These are phyloP conservation scores for Charadrius vociferus DNA, from an alignment of 2,113 vertebrate species.

Conservation along the genomic window DNA sequence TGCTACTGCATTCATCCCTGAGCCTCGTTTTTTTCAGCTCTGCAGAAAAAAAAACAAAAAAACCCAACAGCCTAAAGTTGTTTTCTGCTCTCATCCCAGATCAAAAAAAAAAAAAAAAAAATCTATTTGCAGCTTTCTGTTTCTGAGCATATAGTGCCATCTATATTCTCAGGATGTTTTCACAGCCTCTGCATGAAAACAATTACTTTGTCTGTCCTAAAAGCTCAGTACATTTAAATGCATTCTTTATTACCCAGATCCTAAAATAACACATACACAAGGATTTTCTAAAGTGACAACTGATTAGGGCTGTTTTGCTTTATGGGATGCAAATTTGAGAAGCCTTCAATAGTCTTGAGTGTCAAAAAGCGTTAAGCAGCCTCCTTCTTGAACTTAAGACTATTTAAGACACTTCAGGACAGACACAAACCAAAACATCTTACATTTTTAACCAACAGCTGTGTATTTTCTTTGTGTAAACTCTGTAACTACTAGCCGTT, in stretches of 20 bases:
- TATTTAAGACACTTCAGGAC: not conserved
- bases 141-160: slow-evolving; percentile 27
- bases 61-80: not conserved
- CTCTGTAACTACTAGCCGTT: not conserved
- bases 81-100: not conserved
- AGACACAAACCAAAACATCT: not conserved
- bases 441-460: not conserved
- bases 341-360: not conserved
- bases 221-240: not conserved
- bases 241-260: not conserved
- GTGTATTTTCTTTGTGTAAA: not conserved
- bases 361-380: not conserved
- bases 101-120: not conserved
- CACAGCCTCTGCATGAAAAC: not conserved
- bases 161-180: slow-evolving; percentile 28
- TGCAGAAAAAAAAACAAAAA: not conserved
- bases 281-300: not conserved
- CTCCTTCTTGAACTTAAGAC: not conserved
- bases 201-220: not conserved
- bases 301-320: not conserved
- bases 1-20: not conserved
- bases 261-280: not conserved
- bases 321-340: not conserved
- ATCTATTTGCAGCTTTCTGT: not conserved
- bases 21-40: not conserved